Percentiles rank a stretch among this genome's conserved stretches.
These are phyloP conservation scores for Megalops atlanticus DNA, from an alignment of 2,113 vertebrate species.

Conservation along the genomic window DNA sequence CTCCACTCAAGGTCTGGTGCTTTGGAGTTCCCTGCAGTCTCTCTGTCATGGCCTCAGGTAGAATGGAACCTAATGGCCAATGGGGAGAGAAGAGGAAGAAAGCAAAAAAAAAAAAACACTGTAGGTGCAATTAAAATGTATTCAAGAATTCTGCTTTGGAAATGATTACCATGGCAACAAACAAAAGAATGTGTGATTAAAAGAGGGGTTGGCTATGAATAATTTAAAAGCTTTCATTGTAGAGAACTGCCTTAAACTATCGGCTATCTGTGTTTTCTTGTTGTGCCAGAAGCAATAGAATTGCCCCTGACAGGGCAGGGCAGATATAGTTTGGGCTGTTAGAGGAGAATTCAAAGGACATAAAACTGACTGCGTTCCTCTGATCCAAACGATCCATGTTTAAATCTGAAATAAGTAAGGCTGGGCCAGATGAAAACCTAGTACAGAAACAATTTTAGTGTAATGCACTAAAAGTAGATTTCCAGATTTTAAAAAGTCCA, in stretches of 20 bases:
- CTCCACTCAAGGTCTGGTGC: neutral
- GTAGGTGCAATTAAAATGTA: constrained; percentile 31
- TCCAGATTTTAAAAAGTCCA: too few species aligned
- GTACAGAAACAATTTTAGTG: too few species aligned
- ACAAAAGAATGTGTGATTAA: constrained; percentile 34
- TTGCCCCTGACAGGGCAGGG: neutral
- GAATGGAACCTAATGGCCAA: constrained; percentile 13
- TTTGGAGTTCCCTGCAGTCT: neutral
- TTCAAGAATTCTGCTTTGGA: constrained; percentile 21
- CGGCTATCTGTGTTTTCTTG: neutral
- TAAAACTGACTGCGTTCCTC: neutral
- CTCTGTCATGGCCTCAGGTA: constrained; percentile 20
- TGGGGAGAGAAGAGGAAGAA: constrained; percentile 3
- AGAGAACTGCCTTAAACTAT: constrained; percentile 22
- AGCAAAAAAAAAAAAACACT: constrained; percentile 10
- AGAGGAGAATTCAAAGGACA: neutral
- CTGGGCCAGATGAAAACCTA: neutral
- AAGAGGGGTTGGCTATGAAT: constrained; percentile 26
- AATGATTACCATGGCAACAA: constrained; percentile 40
- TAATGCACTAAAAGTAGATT: too few species aligned
- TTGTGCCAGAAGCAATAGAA: neutral
- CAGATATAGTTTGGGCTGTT: neutral
- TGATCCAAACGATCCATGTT: neutral
- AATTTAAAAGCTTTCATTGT: constrained; percentile 22
- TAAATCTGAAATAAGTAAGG: neutral